Base-by-base conservation (phyloP, 2,113 vertebrate species). In the Periophthalmus modestus region DNA sequence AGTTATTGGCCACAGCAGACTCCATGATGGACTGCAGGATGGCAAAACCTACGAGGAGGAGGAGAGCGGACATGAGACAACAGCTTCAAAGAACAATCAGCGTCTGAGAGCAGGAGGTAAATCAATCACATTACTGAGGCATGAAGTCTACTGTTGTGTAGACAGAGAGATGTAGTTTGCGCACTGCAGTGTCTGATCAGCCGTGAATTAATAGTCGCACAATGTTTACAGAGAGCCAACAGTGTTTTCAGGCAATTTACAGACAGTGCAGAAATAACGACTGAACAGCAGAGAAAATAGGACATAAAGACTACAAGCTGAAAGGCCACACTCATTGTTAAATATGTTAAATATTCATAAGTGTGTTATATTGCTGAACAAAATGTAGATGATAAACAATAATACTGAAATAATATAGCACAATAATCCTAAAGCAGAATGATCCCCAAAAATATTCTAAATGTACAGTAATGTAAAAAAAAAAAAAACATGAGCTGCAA, bases 1-100 rank as follows among this genome's bases (percentile, higher is more conserved):
- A 99, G 92, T 98, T 98, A 89, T 97, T 98, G 89, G 97, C 96
- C 70, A 99, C 97, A 18, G 98, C 97, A 36, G 97, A 95, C 93
- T 99, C 98, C 97, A 99, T 98, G 88, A 99, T 96, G 3, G 96
- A 96, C 92, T 99, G 98, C 78, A 99, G 95, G 89, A 99, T 96
- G 66, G 97, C 94, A 92, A 99, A 98, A 81, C 97, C 98, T 99
- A 87, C 34, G 75, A 77, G 78, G 83, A 85, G 85, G 84, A 91
- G 72, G 65, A 80, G 65, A 78, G 74, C 61, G 54, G 48, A 33
- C n/a, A 46, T 66, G 69, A 68, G 23, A 50, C 15, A 58, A 34
- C 59, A 34, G 18, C 68, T 58, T 34, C 21, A 43, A 36, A 54
- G 65, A 83, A 74, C 46, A 77, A 52, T 67, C 23, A 5, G 69